Percentiles rank a stretch among this genome's conserved stretches.
These are phyloP conservation scores for Macquaria ambigua DNA, from an alignment of 2,113 vertebrate genomes.

Conservation along the genomic window DNA sequence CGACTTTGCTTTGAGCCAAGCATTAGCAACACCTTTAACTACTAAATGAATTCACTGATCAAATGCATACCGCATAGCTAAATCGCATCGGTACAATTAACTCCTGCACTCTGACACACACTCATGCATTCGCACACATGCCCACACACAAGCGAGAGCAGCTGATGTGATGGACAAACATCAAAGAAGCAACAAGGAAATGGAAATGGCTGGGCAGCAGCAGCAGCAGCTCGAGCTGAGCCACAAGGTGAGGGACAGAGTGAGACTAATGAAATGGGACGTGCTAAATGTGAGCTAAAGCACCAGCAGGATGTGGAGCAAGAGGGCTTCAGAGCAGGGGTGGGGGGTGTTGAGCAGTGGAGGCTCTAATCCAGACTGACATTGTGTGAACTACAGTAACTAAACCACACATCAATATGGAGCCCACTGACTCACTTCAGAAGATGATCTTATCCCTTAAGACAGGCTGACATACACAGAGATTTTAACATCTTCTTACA, in stretches of 20 bases:
- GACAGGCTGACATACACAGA: constrained; percentile 42
- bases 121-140: constrained; percentile 8
- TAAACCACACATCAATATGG: constrained; percentile 71
- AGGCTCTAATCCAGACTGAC: constrained; percentile 75
- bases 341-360: constrained; percentile 52
- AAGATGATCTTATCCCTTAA: constrained; percentile 54
- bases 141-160: constrained; percentile 17
- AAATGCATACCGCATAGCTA: neutral
- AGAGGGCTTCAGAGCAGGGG: constrained; percentile 67
- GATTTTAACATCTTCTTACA: constrained; percentile 28
- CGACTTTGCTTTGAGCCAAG: constrained; percentile 38
- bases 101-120: constrained; percentile 34
- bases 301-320: constrained; percentile 71
- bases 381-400: constrained; percentile 78
- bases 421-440: constrained; percentile 53
- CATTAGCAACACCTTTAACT: constrained; percentile 42
- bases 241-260: constrained; percentile 75
- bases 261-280: constrained; percentile 81
- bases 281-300: constrained; percentile 82
- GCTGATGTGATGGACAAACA: constrained; percentile 53
- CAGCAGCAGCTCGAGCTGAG: constrained; percentile 53
- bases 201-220: constrained; percentile 53
- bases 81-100: constrained; percentile 46
- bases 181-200: constrained; percentile 59
- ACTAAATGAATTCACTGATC: constrained; percentile 50